Percentiles rank a stretch among this genome's conserved stretches.
Evolutionary conservation across 2,888 invertebrate species (phyloP).

Genomic region (Napeogenes inachia): DNA sequence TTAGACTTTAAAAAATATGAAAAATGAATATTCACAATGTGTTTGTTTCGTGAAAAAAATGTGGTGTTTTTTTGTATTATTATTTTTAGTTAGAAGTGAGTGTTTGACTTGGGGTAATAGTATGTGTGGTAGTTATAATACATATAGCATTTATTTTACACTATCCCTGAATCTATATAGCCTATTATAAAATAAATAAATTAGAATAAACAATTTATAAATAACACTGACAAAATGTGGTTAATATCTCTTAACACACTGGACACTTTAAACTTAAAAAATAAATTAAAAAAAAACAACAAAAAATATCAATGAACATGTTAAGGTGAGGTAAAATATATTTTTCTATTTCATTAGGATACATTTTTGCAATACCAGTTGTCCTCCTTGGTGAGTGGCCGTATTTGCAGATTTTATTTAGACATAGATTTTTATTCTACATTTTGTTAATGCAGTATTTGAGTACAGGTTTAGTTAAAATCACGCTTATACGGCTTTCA

Average conservation of each 20-base stretch:
- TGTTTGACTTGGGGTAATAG: neutral
- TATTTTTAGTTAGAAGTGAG: neutral
- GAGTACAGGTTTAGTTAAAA: constrained; percentile 28
- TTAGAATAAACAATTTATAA: no score
- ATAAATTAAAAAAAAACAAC: no score
- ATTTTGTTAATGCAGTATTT: constrained; percentile 36
- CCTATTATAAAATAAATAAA: no score
- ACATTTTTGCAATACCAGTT: constrained; percentile 74
- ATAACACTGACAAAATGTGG: no score
- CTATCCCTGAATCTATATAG: no score
- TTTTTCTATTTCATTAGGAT: constrained; percentile 72
- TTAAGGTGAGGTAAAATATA: constrained; percentile 40
- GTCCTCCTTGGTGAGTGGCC: constrained; percentile 75
- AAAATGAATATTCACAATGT: no score
- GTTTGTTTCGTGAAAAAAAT: no score
- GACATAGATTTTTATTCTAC: constrained; percentile 43
- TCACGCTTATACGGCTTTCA: constrained; percentile 63
- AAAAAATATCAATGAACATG: neutral
- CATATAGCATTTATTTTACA: no score
- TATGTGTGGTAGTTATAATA: constrained; percentile 19
- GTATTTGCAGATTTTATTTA: constrained; percentile 45
- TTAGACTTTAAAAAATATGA: no score
- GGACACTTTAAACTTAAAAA: no score
- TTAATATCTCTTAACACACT: no score
- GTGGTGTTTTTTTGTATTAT: neutral